A percentile compares a stretch with the other conserved stretches of the same genome.
phyloP scores from a whole-genome alignment of 2,797 vertebrate species.

The Urophycis tenuis region DNA sequence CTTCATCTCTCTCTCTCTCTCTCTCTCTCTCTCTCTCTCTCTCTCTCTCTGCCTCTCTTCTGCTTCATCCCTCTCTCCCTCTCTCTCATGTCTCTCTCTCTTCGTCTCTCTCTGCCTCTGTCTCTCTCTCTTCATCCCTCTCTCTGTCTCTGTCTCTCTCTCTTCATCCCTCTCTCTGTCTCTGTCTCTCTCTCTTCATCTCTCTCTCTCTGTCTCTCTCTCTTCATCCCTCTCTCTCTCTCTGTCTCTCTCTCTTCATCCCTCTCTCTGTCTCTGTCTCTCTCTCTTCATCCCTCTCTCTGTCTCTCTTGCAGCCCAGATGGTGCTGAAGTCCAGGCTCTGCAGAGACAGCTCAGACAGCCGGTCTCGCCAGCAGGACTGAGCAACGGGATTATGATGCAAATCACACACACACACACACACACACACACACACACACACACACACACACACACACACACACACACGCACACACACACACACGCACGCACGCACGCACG shows the following conservation, averaged over 20 bases:
- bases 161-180: too few relatives aligned
- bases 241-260: background rate
- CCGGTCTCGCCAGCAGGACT: conserved; percentile 25
- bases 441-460: too few relatives aligned
- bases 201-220: too few relatives aligned
- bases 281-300: background rate
- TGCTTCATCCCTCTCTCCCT: too few relatives aligned
- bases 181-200: background rate
- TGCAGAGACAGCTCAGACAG: conserved; percentile 21
- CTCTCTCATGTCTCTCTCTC: background rate
- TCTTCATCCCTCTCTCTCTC: background rate
- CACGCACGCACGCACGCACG: background rate
- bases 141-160: background rate
- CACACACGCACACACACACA: too few relatives aligned
- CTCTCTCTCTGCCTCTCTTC: too few relatives aligned
- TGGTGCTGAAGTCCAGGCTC: background rate
- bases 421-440: background rate
- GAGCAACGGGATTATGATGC: background rate
- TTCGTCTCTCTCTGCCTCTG: background rate
- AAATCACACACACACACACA: background rate
- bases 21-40: background rate
- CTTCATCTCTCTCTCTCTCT: too few relatives aligned
- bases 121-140: too few relatives aligned
- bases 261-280: too few relatives aligned
- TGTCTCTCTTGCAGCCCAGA: background rate